Evolutionary conservation across 2,113 vertebrate genomes (phyloP).

Genomic region (Trachemys scripta): DNA sequence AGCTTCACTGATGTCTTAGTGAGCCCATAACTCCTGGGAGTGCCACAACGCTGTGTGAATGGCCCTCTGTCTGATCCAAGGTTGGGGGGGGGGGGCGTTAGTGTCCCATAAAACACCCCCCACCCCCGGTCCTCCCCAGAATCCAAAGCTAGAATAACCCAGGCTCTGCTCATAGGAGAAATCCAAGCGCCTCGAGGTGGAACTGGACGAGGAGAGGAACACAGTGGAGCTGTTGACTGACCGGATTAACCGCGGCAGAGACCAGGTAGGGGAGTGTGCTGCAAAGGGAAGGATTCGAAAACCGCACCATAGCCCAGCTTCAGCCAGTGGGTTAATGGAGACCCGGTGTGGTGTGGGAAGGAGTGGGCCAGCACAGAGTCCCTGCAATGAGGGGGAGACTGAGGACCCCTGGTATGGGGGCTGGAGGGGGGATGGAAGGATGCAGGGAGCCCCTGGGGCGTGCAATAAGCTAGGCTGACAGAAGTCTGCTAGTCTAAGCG

Average conservation of each 20-base stretch:
- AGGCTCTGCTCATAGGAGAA: conserved; percentile 84
- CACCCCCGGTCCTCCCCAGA: background rate
- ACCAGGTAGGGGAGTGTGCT: conserved; percentile 84
- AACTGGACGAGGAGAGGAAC: conserved; percentile 92
- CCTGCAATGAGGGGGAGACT: background rate
- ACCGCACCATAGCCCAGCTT: background rate
- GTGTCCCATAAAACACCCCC: background rate
- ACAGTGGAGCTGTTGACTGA: conserved; percentile 90
- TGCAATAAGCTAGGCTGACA: background rate
- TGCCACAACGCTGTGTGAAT: background rate
- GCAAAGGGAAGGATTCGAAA: background rate
- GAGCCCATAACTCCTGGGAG: background rate
- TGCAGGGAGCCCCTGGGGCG: background rate
- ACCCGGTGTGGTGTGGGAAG: too few species aligned
- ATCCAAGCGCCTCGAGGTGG: conserved; percentile 86
- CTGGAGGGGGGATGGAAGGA: background rate
- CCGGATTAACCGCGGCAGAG: conserved; percentile 86
- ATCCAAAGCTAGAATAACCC: background rate
- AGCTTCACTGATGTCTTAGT: background rate
- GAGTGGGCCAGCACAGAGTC: background rate
- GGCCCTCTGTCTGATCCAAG: background rate
- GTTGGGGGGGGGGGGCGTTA: background rate
- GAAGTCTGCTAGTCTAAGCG: background rate
- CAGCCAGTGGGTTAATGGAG: background rate
- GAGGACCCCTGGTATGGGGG: background rate